Conservation (phyloP, 1,140 invertebrate species). For the Heterodera schachtii region DNA sequence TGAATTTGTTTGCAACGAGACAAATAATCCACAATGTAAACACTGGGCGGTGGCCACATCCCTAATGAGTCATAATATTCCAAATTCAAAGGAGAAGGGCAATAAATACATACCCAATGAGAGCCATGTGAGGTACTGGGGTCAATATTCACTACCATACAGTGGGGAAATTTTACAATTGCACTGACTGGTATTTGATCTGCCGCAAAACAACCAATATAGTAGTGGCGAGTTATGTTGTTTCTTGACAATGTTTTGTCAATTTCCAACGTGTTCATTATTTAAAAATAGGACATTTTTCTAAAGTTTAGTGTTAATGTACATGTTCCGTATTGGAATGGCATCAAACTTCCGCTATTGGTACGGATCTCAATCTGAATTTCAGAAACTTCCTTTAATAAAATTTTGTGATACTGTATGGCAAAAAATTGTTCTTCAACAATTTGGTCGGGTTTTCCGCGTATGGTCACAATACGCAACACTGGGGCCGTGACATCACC, state of each 20-base stretch:
- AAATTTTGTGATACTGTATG: background rate
- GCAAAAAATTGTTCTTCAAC: too few relatives aligned
- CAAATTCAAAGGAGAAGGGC: background rate
- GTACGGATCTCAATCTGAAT: too few relatives aligned
- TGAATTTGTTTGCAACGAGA: background rate
- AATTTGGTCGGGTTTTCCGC: background rate
- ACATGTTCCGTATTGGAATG: too few relatives aligned
- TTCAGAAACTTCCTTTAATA: too few relatives aligned
- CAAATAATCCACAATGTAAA: conserved; percentile 4
- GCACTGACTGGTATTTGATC: background rate
- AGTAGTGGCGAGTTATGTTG: background rate
- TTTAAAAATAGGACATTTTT: background rate
- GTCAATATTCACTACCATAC: background rate
- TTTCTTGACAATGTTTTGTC: background rate
- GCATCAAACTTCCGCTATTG: too few relatives aligned
- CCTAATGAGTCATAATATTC: conserved; percentile 13
- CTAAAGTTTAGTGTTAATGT: background rate
- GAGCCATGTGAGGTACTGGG: background rate
- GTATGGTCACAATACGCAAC: conserved; percentile 30
- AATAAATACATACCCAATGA: conserved; percentile 1
- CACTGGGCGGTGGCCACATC: background rate
- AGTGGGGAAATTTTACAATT: background rate
- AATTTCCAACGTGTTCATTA: conserved; percentile 7
- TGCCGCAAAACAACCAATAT: conserved; percentile 8
- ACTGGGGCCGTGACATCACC: conserved; percentile 31